phyloP scores from a whole-genome alignment of 2,888 invertebrate species.

The Patella depressa region DNA sequence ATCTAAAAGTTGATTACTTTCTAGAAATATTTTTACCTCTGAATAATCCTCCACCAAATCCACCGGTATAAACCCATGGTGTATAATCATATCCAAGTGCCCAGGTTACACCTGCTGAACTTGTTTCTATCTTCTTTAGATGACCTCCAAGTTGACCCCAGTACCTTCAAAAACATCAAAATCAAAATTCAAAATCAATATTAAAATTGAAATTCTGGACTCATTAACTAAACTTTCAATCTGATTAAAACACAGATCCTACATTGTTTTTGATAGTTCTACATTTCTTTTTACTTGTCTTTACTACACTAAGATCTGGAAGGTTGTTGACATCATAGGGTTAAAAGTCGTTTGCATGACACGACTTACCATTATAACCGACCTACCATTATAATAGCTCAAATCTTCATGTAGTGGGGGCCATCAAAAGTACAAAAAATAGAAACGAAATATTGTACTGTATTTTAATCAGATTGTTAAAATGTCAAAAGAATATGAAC shows the following conservation, averaged over 20 bases:
- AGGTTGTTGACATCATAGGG: no score
- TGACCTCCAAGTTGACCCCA: conserved; percentile 92
- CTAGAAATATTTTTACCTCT: conserved; percentile 75
- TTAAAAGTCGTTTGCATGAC: no score
- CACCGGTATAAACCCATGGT: conserved; percentile 91
- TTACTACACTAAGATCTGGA: no score
- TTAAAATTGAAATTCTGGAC: not conserved
- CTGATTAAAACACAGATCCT: not conserved
- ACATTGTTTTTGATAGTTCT: not conserved
- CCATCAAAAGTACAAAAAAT: no score
- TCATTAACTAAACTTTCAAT: not conserved
- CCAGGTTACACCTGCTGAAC: conserved; percentile 86
- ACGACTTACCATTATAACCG: no score
- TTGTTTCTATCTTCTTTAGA: conserved; percentile 83
- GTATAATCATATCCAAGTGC: conserved; percentile 89
- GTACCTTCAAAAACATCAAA: conserved; percentile 74
- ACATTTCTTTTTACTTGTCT: no score
- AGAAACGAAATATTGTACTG: no score
- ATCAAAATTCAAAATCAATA: not conserved
- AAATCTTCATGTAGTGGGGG: no score
- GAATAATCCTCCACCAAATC: conserved; percentile 87
- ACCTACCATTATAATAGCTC: no score
- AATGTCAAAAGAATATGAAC: no score
- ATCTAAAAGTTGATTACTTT: no score
- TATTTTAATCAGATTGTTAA: no score